Conservation (phyloP, 2,113 vertebrate species). For the Oxyura jamaicensis region DNA sequence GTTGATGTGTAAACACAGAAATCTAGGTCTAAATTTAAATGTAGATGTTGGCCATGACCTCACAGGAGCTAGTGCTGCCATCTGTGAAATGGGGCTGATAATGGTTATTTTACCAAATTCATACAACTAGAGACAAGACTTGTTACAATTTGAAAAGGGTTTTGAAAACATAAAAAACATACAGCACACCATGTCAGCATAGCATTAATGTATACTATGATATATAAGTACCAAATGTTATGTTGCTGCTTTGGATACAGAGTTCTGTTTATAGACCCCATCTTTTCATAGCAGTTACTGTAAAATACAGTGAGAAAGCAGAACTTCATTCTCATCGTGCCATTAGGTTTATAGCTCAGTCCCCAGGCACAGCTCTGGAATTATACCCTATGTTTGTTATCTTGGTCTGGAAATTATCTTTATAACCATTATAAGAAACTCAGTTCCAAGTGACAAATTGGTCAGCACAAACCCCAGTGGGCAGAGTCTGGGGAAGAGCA, state of each 20-base stretch:
- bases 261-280: conserved; percentile 53
- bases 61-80: not conserved
- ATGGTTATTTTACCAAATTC: not conserved
- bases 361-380: conserved; percentile 8
- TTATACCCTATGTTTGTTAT: conserved; percentile 18
- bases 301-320: conserved; percentile 53
- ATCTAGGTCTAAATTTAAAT: not conserved
- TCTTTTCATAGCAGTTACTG: conserved; percentile 58
- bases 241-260: conserved; percentile 58
- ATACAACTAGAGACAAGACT: not conserved
- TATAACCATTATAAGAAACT: conserved; percentile 20
- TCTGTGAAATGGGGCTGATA: not conserved
- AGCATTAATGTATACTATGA: conserved; percentile 33
- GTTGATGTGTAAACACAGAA: not conserved
- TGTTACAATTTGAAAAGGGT: not conserved
- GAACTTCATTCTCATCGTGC: conserved; percentile 33
- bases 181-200: not conserved
- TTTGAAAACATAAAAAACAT: not conserved
- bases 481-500: not conserved
- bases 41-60: not conserved
- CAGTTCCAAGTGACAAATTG: not conserved
- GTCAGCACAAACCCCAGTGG: not conserved
- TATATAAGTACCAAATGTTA: conserved; percentile 61
- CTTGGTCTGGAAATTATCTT: conserved; percentile 25
- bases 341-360: conserved; percentile 36